Evolutionary conservation across 1,140 invertebrate species (phyloP).

Genomic region (Drosophila rufa): DNA sequence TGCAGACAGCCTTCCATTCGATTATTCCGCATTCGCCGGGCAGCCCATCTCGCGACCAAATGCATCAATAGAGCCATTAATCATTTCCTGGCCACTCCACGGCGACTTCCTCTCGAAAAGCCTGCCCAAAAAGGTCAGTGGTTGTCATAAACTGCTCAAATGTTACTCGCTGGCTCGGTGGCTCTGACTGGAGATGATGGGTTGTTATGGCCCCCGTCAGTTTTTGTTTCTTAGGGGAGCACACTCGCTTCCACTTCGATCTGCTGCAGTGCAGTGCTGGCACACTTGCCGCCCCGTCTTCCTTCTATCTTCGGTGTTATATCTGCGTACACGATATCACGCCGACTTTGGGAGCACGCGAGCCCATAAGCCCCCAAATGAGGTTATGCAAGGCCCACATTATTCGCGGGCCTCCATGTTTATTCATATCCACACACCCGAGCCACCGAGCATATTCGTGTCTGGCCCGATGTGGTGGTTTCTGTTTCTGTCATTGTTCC

Average conservation of each 20-base stretch:
- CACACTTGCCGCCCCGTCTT: slow-evolving; percentile 51
- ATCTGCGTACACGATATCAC: slow-evolving; percentile 73
- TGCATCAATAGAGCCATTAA: slow-evolving; percentile 63
- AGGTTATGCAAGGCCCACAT: slow-evolving; percentile 68
- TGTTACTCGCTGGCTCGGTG: slow-evolving; percentile 42
- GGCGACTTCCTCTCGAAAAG: slow-evolving; percentile 43
- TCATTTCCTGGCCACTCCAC: slow-evolving; percentile 67
- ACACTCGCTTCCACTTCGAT: slow-evolving; percentile 55
- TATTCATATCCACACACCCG: slow-evolving; percentile 67
- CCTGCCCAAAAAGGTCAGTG: slow-evolving; percentile 52
- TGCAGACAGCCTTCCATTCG: slow-evolving; percentile 28
- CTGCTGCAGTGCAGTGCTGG: slow-evolving; percentile 17
- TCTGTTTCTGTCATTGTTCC: slow-evolving; percentile 28
- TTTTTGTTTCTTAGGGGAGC: slow-evolving; percentile 28
- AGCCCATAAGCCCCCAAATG: slow-evolving; percentile 64
- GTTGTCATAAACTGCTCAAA: slow-evolving; percentile 68
- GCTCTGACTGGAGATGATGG: slow-evolving; percentile 40
- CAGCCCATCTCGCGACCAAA: slow-evolving; percentile 21
- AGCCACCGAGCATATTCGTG: slow-evolving; percentile 36
- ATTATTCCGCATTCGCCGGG: slow-evolving; percentile 29
- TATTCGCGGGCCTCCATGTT: slow-evolving; percentile 58
- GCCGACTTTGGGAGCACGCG: slow-evolving; percentile 66
- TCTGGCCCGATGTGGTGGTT: slow-evolving; percentile 31
- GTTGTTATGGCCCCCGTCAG: slow-evolving; percentile 25
- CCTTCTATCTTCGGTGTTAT: slow-evolving; percentile 49